These are phyloP conservation scores for Nephila pilipes DNA, from an alignment of 1,140 invertebrate species.

Conservation along the genomic window DNA sequence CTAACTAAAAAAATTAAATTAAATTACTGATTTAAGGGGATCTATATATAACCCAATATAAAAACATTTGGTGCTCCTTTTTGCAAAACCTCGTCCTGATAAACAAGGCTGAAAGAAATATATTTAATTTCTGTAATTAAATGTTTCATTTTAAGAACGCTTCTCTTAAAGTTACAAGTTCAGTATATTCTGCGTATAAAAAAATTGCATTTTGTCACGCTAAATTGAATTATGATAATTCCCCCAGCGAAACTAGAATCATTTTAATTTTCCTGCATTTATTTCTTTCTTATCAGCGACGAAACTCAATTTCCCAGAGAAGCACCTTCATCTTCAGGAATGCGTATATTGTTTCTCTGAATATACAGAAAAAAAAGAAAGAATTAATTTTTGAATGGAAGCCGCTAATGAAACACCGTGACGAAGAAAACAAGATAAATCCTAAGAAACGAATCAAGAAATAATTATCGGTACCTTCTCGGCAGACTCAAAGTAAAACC, in stretches of 20 bases:
- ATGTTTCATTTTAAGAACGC: too few relatives aligned
- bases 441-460: not conserved
- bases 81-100: too few relatives aligned
- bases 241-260: not conserved
- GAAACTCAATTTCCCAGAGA: not conserved
- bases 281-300: not conserved
- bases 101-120: too few relatives aligned
- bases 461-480: constrained; percentile 27
- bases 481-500: not conserved
- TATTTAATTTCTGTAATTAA: too few relatives aligned
- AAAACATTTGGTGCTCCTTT: too few relatives aligned
- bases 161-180: too few relatives aligned
- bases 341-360: not conserved
- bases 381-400: constrained; percentile 39
- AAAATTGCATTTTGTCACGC: not conserved
- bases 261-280: constrained; percentile 15
- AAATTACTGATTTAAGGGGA: too few relatives aligned
- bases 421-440: constrained; percentile 20
- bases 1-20: too few relatives aligned
- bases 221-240: not conserved
- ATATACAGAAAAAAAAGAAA: not conserved
- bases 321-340: not conserved
- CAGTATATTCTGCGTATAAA: too few relatives aligned
- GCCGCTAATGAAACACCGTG: constrained; percentile 32
- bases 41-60: too few relatives aligned